phyloP scores from a whole-genome alignment of 2,113 vertebrate genomes.

The Lagopus muta region DNA sequence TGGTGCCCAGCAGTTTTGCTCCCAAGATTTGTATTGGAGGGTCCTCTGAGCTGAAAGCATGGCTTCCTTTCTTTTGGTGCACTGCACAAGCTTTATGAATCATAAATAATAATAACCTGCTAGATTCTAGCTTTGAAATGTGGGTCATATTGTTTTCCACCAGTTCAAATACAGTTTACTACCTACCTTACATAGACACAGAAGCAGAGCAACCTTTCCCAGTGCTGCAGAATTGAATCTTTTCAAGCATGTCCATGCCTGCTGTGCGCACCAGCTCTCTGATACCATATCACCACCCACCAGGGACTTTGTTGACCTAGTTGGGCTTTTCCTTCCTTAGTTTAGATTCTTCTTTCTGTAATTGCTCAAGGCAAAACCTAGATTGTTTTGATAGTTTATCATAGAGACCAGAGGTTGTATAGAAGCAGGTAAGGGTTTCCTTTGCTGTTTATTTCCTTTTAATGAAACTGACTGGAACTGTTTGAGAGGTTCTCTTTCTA shows the following conservation, averaged over 20 bases:
- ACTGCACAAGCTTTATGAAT: slow-evolving; percentile 43
- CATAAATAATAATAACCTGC: slow-evolving; percentile 60
- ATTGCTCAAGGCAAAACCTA: neutral
- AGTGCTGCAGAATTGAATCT: slow-evolving; percentile 13
- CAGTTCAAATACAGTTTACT: slow-evolving; percentile 59
- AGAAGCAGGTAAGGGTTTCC: neutral
- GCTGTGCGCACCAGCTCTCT: neutral
- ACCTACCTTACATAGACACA: slow-evolving; percentile 24
- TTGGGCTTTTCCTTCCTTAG: slow-evolving; percentile 3
- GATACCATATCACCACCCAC: neutral
- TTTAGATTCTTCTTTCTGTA: neutral
- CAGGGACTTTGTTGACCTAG: slow-evolving; percentile 28
- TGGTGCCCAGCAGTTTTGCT: neutral
- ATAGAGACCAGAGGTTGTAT: neutral
- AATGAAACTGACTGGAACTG: neutral
- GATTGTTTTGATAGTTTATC: neutral
- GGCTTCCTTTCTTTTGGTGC: slow-evolving; percentile 9
- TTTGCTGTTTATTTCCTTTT: neutral
- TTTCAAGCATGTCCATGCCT: neutral
- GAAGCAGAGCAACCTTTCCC: neutral
- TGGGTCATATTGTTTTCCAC: slow-evolving; percentile 46
- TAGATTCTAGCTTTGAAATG: slow-evolving; percentile 54
- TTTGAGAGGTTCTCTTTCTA: neutral
- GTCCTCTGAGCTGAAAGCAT: neutral
- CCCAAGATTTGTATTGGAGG: neutral